phyloP scores from a whole-genome alignment of 2,888 invertebrate genomes.

The Ichneumoninae sp. region DNA sequence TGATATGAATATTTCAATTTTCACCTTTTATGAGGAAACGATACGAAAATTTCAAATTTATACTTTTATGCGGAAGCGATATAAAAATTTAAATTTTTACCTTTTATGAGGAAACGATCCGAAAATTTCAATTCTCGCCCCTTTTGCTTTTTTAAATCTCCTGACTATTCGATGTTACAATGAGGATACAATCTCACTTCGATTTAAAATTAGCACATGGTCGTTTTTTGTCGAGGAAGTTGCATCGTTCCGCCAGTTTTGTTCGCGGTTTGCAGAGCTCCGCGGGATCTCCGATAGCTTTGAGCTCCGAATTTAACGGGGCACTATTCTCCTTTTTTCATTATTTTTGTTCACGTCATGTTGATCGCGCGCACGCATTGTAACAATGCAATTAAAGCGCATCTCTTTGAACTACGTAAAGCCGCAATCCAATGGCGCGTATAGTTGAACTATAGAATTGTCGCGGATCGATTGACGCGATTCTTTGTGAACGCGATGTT shows the following conservation, averaged over 20 bases:
- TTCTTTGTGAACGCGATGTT: slow-evolving; percentile 28
- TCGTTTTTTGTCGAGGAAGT: neutral
- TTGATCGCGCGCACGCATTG: slow-evolving; percentile 13
- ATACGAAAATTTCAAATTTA: no score
- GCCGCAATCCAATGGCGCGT: slow-evolving; percentile 20
- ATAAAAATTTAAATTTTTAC: no score
- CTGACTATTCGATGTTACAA: slow-evolving; percentile 4
- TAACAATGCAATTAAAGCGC: slow-evolving; percentile 28
- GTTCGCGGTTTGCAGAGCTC: neutral
- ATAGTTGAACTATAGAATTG: slow-evolving; percentile 37
- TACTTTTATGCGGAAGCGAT: no score
- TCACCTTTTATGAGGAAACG: no score
- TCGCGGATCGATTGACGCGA: slow-evolving; percentile 26
- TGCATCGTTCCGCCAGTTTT: neutral
- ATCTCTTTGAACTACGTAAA: slow-evolving; percentile 34
- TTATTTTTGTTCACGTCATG: neutral
- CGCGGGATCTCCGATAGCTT: neutral
- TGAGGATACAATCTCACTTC: slow-evolving; percentile 32
- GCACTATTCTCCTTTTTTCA: neutral
- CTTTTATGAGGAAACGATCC: no score
- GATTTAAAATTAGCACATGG: neutral
- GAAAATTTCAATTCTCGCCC: no score
- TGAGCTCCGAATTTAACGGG: slow-evolving; percentile 11
- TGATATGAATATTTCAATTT: no score
- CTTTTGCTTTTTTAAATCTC: no score